phyloP scores from a whole-genome alignment of 2,888 invertebrate species.

The Drosophila neutralis region DNA sequence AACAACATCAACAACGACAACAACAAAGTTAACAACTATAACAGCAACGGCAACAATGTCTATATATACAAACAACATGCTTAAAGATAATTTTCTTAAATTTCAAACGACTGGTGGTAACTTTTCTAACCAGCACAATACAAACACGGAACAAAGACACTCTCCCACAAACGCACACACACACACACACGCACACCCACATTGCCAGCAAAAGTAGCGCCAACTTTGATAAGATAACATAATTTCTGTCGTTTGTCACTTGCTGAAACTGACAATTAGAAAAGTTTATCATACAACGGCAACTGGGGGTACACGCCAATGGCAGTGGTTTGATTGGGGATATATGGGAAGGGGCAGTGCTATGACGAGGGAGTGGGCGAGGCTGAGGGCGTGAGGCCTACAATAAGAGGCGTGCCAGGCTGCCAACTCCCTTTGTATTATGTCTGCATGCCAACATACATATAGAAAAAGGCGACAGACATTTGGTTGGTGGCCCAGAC shows the following conservation, averaged over 20 bases:
- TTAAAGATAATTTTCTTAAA: slow-evolving; percentile 74
- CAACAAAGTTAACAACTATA: slow-evolving; percentile 12
- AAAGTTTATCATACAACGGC: slow-evolving; percentile 78
- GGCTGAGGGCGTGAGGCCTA: slow-evolving; percentile 56
- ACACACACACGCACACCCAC: slow-evolving; percentile 22
- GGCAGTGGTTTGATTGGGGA: slow-evolving; percentile 8
- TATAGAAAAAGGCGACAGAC: slow-evolving; percentile 47
- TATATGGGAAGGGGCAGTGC: neutral
- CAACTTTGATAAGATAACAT: slow-evolving; percentile 81
- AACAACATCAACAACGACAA: neutral
- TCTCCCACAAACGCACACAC: neutral
- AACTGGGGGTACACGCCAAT: slow-evolving; percentile 33
- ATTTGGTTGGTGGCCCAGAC: slow-evolving; percentile 44
- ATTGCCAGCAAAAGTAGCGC: slow-evolving; percentile 60
- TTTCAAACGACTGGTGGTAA: slow-evolving; percentile 46
- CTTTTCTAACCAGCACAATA: slow-evolving; percentile 50
- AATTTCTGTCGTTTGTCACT: slow-evolving; percentile 82
- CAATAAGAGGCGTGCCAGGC: slow-evolving; percentile 48
- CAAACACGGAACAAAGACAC: slow-evolving; percentile 4
- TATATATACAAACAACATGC: slow-evolving; percentile 47
- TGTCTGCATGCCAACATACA: slow-evolving; percentile 57
- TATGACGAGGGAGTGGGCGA: neutral
- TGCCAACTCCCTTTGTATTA: slow-evolving; percentile 16
- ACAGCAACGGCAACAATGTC: slow-evolving; percentile 29
- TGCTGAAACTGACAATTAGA: slow-evolving; percentile 81